Conservation (phyloP, 1,140 invertebrate genomes). For the Periplaneta americana region DNA sequence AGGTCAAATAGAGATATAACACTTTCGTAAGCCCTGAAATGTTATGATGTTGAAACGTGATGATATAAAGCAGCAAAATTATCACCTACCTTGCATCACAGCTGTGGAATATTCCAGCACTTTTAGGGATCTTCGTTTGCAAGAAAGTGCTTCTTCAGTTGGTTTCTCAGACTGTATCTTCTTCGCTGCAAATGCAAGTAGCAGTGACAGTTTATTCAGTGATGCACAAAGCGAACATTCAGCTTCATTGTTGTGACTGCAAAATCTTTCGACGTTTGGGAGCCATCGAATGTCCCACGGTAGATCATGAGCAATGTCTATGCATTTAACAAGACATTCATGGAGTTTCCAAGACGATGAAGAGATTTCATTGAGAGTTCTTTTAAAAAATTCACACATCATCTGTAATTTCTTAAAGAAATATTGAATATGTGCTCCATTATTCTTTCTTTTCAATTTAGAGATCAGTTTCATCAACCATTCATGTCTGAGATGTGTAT, state of each 20-base stretch:
- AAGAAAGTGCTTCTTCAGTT: not conserved
- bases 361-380: not conserved
- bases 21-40: no score
- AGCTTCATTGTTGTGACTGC: no score
- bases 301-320: not conserved
- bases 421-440: not conserved
- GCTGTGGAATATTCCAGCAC: conserved; percentile 37
- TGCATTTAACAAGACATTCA: not conserved
- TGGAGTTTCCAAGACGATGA: not conserved
- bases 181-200: not conserved
- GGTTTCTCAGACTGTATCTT: not conserved
- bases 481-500: conserved; percentile 4
- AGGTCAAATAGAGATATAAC: no score
- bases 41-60: no score
- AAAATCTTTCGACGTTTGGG: conserved; percentile 19
- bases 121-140: conserved; percentile 14
- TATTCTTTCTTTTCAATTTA: not conserved
- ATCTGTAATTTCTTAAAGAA: not conserved
- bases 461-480: not conserved
- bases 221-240: not conserved
- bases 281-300: conserved; percentile 26
- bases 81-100: conserved; percentile 27
- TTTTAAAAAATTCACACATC: not conserved
- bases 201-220: not conserved
- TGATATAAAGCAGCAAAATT: no score